phyloP scores from a whole-genome alignment of 2,888 invertebrate species.

The Scaptomyza tumidula region DNA sequence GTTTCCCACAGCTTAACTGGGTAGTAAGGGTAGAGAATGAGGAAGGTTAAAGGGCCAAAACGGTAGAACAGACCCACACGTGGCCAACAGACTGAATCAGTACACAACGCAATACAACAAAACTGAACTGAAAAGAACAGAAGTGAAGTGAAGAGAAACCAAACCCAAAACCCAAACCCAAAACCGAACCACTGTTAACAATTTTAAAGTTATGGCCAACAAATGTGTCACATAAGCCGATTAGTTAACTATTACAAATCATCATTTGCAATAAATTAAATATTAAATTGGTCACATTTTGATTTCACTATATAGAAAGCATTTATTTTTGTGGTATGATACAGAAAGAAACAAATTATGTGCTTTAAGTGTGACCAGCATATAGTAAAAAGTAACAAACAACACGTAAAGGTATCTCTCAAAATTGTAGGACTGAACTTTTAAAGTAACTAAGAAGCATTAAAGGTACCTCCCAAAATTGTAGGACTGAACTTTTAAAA shows the following conservation, averaged over 20 bases:
- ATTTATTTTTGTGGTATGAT: no score
- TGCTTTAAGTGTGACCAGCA: no score
- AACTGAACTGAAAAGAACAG: conserved; percentile 6
- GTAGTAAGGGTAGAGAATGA: not conserved
- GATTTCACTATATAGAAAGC: not conserved
- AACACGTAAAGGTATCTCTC: no score
- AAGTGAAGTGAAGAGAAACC: no score
- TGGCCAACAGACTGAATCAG: conserved; percentile 46
- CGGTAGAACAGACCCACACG: not conserved
- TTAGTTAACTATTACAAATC: not conserved
- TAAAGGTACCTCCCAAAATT: no score
- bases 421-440: no score
- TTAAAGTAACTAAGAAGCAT: no score
- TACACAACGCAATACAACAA: conserved; percentile 6
- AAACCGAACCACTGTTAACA: conserved; percentile 37
- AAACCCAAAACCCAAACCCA: conserved; percentile 15
- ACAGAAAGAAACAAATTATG: no score
- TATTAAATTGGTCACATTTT: not conserved
- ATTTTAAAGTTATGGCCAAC: conserved; percentile 31
- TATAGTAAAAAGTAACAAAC: no score
- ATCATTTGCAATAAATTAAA: not conserved
- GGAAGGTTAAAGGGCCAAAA: not conserved
- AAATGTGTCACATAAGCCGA: conserved; percentile 24
- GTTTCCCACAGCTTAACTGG: conserved; percentile 21
- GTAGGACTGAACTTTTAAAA: no score